Evolutionary conservation across 1,140 invertebrate genomes (phyloP), one percentile per base, ranked within the genome.

Genomic region (Orussus abietinus): DNA sequence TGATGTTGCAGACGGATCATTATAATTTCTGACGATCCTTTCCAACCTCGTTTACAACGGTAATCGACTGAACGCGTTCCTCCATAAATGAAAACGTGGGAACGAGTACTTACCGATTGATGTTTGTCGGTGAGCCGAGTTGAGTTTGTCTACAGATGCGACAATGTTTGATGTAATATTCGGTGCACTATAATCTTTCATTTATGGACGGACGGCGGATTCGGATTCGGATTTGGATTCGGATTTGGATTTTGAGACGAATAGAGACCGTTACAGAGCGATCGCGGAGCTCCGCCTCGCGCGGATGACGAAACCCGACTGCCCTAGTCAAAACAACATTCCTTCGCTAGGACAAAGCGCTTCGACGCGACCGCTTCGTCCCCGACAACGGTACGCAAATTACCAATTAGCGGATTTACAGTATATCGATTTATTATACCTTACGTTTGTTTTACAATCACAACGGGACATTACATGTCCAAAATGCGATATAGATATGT

Each of bases 1-100:
- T 70, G 57, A 69, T 65, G 60, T 64, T 69, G 59, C 59, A 69
- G 56, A 59, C 51, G 14, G 45, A 57, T 51, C 49, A 56, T 33
- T 57, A 45, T 39, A 46, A 54, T 49, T 36, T 30, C 39, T 20
- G 25, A 15, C 15, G 12, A 26, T 43, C 10, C 18, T 45, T 42
- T 34, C 10, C 30, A 32, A 33, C 29, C 15, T 37, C 3, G 22
- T 39, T 11, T 5, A 9, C 17, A n/a, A 6, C 15, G 10, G 9
- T 15, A 3, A 26, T 38, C 6, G 4, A 20, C 7, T 30, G 17
- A 9, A 30, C 4, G 6, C 29, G n/a, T n/a, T 19, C 15, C 20
- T 38, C 10, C 7, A 15, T 2, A 15, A 39, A 39, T 30, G 14
- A 26, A 30, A 17, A n/a, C n/a, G n/a, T 37, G 10, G 22, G 15